A percentile compares a stretch with the other conserved stretches of the same genome.
These are phyloP conservation scores for Vanessa tameamea DNA, from an alignment of 1,140 invertebrate species.

Conservation along the genomic window DNA sequence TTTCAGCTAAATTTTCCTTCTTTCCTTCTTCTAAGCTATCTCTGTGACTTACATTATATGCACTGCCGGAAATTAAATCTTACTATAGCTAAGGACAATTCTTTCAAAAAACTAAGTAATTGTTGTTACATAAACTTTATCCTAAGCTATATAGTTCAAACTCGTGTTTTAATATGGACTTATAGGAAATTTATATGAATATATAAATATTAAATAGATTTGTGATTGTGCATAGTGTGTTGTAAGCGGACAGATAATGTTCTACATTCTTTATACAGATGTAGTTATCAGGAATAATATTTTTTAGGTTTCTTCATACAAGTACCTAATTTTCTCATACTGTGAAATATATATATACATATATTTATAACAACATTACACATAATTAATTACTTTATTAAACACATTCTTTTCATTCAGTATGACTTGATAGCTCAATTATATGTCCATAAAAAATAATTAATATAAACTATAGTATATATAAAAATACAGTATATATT, in stretches of 20 bases:
- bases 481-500: not conserved
- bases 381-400: no score
- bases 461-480: not conserved
- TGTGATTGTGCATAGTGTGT: constrained; percentile 52
- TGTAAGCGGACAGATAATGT: not conserved
- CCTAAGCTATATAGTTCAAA: constrained; percentile 45
- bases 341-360: not conserved
- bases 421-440: not conserved
- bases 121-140: constrained; percentile 11
- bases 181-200: constrained; percentile 44
- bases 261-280: not conserved
- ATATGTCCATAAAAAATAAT: not conserved
- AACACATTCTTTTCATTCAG: not conserved
- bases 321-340: no score
- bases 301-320: no score
- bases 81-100: not conserved
- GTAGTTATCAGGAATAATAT: not conserved
- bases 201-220: constrained; percentile 41
- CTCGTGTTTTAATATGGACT: constrained; percentile 37
- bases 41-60: not conserved
- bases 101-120: not conserved
- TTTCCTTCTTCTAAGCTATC: not conserved
- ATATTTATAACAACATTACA: not conserved
- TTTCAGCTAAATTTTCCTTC: not conserved
- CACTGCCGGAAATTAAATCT: constrained; percentile 1